Evolutionary conservation across 1,140 invertebrate species (phyloP).

Genomic region (Heliothis subflexa): DNA sequence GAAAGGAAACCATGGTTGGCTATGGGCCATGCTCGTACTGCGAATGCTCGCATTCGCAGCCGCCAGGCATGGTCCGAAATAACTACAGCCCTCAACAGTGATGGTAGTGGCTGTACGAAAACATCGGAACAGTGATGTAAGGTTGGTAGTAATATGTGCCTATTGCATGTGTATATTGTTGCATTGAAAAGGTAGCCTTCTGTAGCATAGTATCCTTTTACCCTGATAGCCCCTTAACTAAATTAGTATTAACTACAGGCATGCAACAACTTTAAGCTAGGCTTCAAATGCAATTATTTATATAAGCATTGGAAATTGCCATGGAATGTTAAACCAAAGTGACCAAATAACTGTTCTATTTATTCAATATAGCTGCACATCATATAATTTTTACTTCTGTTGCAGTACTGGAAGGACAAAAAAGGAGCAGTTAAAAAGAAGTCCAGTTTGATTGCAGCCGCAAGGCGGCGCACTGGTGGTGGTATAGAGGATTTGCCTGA

Average conservation of each 20-base stretch:
- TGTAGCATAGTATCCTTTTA: not conserved
- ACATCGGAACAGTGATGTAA: not conserved
- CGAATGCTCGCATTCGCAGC: not conserved
- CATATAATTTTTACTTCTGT: not conserved
- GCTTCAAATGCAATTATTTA: not conserved
- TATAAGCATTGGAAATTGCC: not conserved
- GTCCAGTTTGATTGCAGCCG: not conserved
- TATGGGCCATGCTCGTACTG: not conserved
- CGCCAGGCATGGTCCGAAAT: not conserved
- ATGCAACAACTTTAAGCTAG: not conserved
- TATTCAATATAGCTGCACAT: not conserved
- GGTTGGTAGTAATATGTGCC: not conserved
- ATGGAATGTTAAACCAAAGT: not conserved
- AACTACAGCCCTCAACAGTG: not conserved
- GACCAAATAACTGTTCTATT: not conserved
- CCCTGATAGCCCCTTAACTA: not conserved
- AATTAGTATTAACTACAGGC: not conserved
- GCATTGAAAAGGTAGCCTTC: not conserved
- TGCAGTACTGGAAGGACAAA: not conserved
- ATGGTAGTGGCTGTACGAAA: not conserved
- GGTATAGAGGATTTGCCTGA: not conserved
- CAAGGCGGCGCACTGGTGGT: not conserved
- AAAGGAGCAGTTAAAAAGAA: not conserved
- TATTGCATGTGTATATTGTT: not conserved
- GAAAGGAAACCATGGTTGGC: not conserved